These are phyloP conservation scores for Ptychodera flava DNA, from an alignment of 35 echinoderm and acorn worm genomes.

Conservation along the genomic window DNA sequence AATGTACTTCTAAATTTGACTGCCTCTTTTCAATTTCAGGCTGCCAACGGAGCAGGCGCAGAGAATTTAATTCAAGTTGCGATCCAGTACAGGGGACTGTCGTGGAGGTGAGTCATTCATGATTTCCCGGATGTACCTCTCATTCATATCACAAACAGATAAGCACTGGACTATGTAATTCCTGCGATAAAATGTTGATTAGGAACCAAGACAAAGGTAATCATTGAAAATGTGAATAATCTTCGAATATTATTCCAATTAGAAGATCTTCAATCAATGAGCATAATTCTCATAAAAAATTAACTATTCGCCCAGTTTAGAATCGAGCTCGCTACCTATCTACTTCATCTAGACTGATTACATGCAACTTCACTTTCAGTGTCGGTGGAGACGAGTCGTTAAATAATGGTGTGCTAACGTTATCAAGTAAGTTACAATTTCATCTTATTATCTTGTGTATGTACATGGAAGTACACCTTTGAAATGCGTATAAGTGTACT, in stretches of 20 bases:
- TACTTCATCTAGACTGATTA: too few species aligned
- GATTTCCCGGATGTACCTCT: neutral
- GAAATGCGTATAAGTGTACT: neutral
- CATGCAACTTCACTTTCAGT: too few species aligned
- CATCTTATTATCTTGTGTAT: neutral
- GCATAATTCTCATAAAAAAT: neutral
- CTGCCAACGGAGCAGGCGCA: conserved; percentile 73
- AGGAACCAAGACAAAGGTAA: neutral
- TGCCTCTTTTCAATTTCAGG: conserved; percentile 19
- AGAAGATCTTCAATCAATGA: neutral
- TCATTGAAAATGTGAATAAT: neutral
- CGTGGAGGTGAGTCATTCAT: conserved; percentile 58
- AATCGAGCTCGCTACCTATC: too few species aligned
- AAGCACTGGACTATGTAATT: neutral
- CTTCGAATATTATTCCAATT: neutral
- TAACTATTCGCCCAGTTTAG: too few species aligned
- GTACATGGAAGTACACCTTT: neutral
- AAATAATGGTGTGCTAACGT: neutral
- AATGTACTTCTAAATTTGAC: too few species aligned
- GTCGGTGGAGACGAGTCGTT: neutral
- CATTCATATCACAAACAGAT: neutral
- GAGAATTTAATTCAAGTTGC: conserved; percentile 55
- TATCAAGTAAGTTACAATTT: neutral
- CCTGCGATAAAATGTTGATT: neutral
- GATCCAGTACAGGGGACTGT: conserved; percentile 63